A percentile compares a stretch with the other conserved stretches of the same genome.
Conservation (phyloP, 2,113 vertebrate species). For the Istiophorus platypterus region DNA sequence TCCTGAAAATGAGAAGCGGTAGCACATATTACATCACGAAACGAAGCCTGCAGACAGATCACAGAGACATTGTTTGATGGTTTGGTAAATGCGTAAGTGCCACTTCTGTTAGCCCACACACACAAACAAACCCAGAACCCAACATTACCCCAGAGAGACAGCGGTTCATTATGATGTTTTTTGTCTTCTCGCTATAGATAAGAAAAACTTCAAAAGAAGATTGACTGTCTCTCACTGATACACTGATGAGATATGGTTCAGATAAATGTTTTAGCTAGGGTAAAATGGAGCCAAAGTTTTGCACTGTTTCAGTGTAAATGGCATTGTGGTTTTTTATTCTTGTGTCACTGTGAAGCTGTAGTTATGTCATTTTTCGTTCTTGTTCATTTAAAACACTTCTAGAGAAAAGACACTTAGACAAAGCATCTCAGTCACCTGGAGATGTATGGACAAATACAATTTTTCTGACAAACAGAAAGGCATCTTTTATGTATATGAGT, state of each 20-base stretch:
- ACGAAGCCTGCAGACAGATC: conserved; percentile 40
- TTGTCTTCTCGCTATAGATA: neutral
- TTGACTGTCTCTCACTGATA: neutral
- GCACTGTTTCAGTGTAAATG: neutral
- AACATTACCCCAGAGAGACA: neutral
- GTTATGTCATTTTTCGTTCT: conserved; percentile 20
- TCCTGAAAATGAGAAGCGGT: conserved; percentile 13
- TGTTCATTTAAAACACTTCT: conserved; percentile 36
- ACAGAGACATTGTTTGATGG: conserved; percentile 54
- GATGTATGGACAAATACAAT: conserved; percentile 15
- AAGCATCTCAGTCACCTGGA: neutral
- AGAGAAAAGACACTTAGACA: conserved; percentile 16
- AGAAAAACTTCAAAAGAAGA: neutral
- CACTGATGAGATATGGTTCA: too few species aligned
- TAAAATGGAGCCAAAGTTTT: conserved; percentile 13
- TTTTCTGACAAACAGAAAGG: conserved; percentile 6
- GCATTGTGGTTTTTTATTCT: conserved; percentile 36
- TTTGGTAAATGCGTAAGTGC: conserved; percentile 43
- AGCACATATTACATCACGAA: conserved; percentile 48
- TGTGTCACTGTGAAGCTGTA: conserved; percentile 23
- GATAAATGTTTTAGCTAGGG: neutral
- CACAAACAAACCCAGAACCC: conserved; percentile 28
- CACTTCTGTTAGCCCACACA: conserved; percentile 47
- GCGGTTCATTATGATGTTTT: conserved; percentile 16
- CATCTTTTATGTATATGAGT: neutral